Percentiles rank a stretch among this genome's conserved stretches.
These are phyloP conservation scores for Lasioglossum baleicum DNA, from an alignment of 1,140 invertebrate species.

Conservation along the genomic window DNA sequence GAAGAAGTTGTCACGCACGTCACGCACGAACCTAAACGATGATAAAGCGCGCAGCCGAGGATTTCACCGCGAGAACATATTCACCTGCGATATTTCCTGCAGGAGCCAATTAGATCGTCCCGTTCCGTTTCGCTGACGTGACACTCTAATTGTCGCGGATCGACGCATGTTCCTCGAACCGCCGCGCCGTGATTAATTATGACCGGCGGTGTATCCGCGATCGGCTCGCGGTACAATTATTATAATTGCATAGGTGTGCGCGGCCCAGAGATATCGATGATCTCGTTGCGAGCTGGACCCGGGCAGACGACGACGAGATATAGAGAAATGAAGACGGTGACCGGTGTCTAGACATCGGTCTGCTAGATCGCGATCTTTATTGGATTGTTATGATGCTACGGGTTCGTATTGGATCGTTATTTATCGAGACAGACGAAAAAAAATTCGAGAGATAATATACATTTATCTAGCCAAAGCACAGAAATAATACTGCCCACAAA, in stretches of 20 bases:
- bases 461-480: no score
- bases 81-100: no score
- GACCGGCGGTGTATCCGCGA: conserved; percentile 14
- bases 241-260: conserved; percentile 46
- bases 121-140: conserved; percentile 2
- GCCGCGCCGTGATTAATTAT: conserved; percentile 49
- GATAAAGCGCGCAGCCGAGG: neutral
- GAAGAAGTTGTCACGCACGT: neutral
- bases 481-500: no score
- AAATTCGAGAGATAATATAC: no score
- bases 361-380: neutral
- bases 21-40: neutral
- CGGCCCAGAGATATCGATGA: conserved; percentile 39
- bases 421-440: neutral
- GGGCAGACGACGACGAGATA: neutral
- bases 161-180: conserved; percentile 47
- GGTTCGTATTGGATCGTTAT: neutral
- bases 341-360: neutral
- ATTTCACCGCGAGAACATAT: neutral
- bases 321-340: neutral
- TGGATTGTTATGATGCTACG: neutral
- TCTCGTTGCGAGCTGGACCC: neutral
- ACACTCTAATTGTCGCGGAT: conserved; percentile 43
- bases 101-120: conserved; percentile 8
- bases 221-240: conserved; percentile 47